Conservation (phyloP, 2,888 invertebrate genomes). For the Himalopsyche tibetana region DNA sequence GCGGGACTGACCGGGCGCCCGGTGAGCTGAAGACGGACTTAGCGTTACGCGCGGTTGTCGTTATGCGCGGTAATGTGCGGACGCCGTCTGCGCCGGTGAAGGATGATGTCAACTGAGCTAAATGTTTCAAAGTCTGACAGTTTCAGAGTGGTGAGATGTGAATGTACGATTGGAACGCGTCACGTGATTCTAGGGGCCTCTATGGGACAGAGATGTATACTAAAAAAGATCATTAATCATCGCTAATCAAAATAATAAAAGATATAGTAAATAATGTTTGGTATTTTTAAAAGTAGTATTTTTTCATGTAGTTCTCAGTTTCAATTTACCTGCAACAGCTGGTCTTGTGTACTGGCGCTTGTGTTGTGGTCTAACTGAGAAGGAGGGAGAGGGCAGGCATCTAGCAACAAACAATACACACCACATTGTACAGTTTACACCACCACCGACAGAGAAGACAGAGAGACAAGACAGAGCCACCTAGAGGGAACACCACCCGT, state of each 20-base stretch:
- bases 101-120: conserved; percentile 30
- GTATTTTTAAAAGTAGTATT: conserved; percentile 53
- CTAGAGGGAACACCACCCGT: conserved; percentile 63
- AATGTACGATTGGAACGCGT: conserved; percentile 38
- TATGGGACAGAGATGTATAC: conserved; percentile 60
- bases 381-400: conserved; percentile 95
- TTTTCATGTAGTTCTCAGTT: conserved; percentile 59
- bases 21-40: background rate
- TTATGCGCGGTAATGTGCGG: background rate
- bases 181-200: conserved; percentile 62
- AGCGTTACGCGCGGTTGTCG: too few relatives aligned
- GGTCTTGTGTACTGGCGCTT: conserved; percentile 84
- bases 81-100: conserved; percentile 16
- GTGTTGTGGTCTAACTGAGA: conserved; percentile 91
- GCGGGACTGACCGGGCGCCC: conserved; percentile 13
- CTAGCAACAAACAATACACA: conserved; percentile 95
- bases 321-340: conserved; percentile 81
- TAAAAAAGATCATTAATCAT: conserved; percentile 55
- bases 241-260: conserved; percentile 57
- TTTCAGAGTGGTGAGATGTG: conserved; percentile 40
- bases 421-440: conserved; percentile 77
- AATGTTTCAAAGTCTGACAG: conserved; percentile 40
- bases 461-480: conserved; percentile 43
- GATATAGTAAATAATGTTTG: conserved; percentile 48
- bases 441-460: conserved; percentile 63